A percentile compares a stretch with the other conserved stretches of the same genome.
Evolutionary conservation across 2,888 invertebrate genomes (phyloP).

Genomic region (Synanthedon myopaeformis): DNA sequence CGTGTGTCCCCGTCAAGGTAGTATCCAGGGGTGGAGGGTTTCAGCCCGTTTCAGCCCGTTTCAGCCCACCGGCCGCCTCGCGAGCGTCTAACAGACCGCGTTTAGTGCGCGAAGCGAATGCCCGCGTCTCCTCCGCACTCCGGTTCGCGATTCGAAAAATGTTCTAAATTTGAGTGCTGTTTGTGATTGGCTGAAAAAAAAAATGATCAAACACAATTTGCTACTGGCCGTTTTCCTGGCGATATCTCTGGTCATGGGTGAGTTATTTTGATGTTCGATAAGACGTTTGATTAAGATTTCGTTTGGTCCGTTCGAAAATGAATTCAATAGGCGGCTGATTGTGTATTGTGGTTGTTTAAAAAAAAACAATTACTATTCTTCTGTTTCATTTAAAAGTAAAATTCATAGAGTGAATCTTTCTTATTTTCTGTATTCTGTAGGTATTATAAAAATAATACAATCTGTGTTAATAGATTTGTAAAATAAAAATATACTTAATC

Average conservation of each 20-base stretch:
- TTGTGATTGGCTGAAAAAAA: conserved; percentile 21
- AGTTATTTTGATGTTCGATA: conserved; percentile 15
- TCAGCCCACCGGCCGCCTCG: conserved; percentile 9
- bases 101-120: conserved; percentile 24
- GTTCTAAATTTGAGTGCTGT: conserved; percentile 17
- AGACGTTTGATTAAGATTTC: not conserved
- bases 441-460: too few species aligned
- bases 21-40: conserved; percentile 6
- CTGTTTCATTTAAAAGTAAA: too few species aligned
- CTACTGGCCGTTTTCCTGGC: conserved; percentile 35
- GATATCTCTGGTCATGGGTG: conserved; percentile 39
- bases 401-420: too few species aligned
- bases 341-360: too few species aligned
- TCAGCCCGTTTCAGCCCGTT: conserved; percentile 15
- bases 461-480: too few species aligned
- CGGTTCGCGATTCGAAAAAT: conserved; percentile 5
- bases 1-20: conserved; percentile 4
- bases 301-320: too few species aligned
- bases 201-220: conserved; percentile 40
- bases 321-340: too few species aligned
- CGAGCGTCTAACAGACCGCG: conserved; percentile 21
- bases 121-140: conserved; percentile 15
- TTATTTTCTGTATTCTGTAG: too few species aligned
- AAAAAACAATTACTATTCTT: too few species aligned
- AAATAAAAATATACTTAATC: too few species aligned